Base-by-base conservation (phyloP, 2,888 invertebrate species). In the Acanthacorydalis orientalis region DNA sequence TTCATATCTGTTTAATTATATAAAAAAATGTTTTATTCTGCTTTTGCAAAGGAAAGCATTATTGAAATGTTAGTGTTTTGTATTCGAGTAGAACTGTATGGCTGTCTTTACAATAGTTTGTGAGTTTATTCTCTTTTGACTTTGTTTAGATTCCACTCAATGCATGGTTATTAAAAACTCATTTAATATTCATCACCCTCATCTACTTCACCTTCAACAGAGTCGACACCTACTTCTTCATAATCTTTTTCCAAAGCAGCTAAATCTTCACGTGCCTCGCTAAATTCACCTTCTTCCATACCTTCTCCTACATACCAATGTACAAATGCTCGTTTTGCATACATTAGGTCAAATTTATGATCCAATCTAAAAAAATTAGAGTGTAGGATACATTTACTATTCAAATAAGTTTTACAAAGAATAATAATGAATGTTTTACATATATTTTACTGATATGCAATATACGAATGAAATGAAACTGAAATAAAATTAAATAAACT, bases 281-380 rank as follows among this genome's bases (percentile, higher is more conserved):
- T 78, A 67, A 89, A 90, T 64, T 92, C 83, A 41, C 83, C 83
- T 63, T 86, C 86, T 60, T 85, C 85, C 82, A 90, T 89, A 52
- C 89, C 88, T 63, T 87, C 87, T 7, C 83, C 82, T 0, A 85
- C 83, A 62, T 86, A 85, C 95, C 95, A 95, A 68, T 95, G 93
- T 14, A 95, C 91, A 64, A 95, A 95, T 4, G 93, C 93, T 51
- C 92, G 78, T 68, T 93, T 93, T 37, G 91, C 87, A 68, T 90
- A 95, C 91, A 95, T 93, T 57, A 95, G 68, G 68, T 95, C 93
- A 64, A 95, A 92, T 64, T 95, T 95, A 67, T 88, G 88, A 68
- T 93, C 89, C 50, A 95, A 72, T 56, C 89, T 80, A 56, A 60
- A 72, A 58, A 34, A 37, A 38, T 47, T 37, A 37, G 48, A 45